These are phyloP conservation scores for Atethmia centrago DNA, from an alignment of 2,888 invertebrate species.

Conservation along the genomic window DNA sequence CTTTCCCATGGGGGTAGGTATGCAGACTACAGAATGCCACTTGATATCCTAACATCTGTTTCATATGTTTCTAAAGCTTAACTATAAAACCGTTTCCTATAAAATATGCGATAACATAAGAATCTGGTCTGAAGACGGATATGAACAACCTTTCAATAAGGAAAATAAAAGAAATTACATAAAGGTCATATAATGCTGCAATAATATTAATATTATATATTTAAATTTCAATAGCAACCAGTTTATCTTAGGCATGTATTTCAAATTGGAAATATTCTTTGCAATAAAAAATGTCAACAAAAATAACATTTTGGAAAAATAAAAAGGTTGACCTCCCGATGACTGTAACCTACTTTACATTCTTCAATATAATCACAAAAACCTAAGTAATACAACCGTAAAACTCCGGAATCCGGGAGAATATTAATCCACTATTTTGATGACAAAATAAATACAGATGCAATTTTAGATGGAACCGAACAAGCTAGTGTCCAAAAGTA, in stretches of 20 bases:
- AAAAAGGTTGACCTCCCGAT: not conserved
- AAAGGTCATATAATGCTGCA: no score
- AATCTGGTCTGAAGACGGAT: not conserved
- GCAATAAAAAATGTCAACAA: no score
- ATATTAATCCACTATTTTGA: conserved; percentile 22
- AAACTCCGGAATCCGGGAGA: not conserved
- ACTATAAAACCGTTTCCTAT: not conserved
- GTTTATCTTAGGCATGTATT: not conserved
- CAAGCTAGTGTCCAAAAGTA: conserved; percentile 19
- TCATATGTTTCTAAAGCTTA: not conserved
- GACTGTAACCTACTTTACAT: conserved; percentile 40
- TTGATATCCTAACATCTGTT: not conserved
- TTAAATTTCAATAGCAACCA: not conserved
- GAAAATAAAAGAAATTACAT: not conserved
- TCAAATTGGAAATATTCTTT: no score
- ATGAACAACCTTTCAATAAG: not conserved
- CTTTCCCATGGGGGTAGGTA: no score
- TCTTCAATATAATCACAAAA: not conserved
- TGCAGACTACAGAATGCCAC: not conserved
- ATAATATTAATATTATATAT: not conserved
- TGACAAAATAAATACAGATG: conserved; percentile 22
- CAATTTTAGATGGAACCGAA: conserved; percentile 1
- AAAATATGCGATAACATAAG: not conserved
- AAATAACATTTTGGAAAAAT: not conserved
- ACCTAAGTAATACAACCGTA: not conserved